Base-by-base conservation (phyloP, 2,113 vertebrate genomes). In the Erinaceus europaeus region DNA sequence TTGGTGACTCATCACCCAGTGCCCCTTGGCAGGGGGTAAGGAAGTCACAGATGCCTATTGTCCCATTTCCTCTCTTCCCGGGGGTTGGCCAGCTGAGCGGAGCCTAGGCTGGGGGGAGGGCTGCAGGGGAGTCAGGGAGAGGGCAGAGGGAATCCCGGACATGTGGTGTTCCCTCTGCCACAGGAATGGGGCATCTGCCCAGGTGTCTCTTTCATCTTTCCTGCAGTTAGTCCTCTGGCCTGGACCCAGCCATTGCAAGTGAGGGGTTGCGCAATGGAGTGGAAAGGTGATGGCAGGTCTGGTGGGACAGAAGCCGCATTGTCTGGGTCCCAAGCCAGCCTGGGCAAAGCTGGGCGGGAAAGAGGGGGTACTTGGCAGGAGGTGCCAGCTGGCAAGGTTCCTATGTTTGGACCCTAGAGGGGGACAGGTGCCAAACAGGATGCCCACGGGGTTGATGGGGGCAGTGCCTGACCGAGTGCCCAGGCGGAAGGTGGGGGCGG, bases 251-350 rank as follows among this genome's bases (percentile, higher is more conserved):
- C n/a, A 9, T 36, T 79, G 64, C 9, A 42, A 55, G 80, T 59
- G 32, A 77, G n/a, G 76, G 5, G 25, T 91, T 93, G 90, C 32
- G 36, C 48, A 94, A 86, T 0, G 17, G 67, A 91, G 91, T 90
- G 80, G 93, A 76, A 81, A 92, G 92, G 92, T 95, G 94, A 75
- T 6, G 6, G 84, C 57, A n/a, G 84, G 83, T 73, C 53, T n/a
- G 36, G 36, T 4, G 52, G 84, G 80, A 95, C 94, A 95, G 94
- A 95, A 81, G 86, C 64, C n/a, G 50, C 74, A 93, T 95, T 95
- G 95, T 95, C 38, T 69, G 79, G 79, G 46, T 57, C 73, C 38
- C 75, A 79, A 67, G 73, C 68, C 81, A 36, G 90, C 85, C 89
- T 7, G 57, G 84, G 90, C 92, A 69, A 83, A 69, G 25, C 64